Evolutionary conservation across 2,113 vertebrate genomes (phyloP).

Genomic region (Blennius ocellaris): DNA sequence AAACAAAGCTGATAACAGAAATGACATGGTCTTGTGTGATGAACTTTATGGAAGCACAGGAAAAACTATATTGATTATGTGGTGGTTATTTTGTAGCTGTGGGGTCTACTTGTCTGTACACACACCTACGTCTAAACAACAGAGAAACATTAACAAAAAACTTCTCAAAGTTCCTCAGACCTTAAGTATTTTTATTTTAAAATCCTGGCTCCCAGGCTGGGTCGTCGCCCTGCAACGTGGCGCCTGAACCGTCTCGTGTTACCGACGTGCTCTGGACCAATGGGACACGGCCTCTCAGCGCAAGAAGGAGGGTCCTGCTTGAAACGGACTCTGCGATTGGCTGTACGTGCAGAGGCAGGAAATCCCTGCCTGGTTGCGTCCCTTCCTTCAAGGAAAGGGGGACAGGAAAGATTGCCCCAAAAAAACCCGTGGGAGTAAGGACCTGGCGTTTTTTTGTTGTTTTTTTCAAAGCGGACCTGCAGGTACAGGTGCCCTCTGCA

Average conservation of each 20-base stretch:
- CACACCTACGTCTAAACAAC: no score
- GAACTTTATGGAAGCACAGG: no score
- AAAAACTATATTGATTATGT: no score
- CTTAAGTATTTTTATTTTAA: no score
- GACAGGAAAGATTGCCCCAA: slow-evolving; percentile 51
- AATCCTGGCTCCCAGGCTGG: neutral
- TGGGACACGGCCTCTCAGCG: slow-evolving; percentile 31
- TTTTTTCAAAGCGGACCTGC: neutral
- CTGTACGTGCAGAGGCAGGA: slow-evolving; percentile 53
- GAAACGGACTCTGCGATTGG: slow-evolving; percentile 72
- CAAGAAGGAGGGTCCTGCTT: neutral
- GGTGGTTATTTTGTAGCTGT: no score
- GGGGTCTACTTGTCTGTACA: no score
- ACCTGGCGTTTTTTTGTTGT: neutral
- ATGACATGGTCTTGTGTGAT: no score
- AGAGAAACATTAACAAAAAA: no score
- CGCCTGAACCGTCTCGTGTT: slow-evolving; percentile 67
- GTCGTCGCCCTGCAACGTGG: slow-evolving; percentile 84
- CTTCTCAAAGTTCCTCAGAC: no score
- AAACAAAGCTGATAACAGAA: no score
- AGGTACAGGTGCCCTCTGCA: slow-evolving; percentile 6
- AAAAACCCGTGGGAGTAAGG: slow-evolving; percentile 4
- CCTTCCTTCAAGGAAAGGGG: slow-evolving; percentile 21
- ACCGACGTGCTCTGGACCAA: slow-evolving; percentile 71
- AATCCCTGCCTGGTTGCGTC: slow-evolving; percentile 64